Conservation (phyloP, 2,888 invertebrate species). For the Dryobota labecula region DNA sequence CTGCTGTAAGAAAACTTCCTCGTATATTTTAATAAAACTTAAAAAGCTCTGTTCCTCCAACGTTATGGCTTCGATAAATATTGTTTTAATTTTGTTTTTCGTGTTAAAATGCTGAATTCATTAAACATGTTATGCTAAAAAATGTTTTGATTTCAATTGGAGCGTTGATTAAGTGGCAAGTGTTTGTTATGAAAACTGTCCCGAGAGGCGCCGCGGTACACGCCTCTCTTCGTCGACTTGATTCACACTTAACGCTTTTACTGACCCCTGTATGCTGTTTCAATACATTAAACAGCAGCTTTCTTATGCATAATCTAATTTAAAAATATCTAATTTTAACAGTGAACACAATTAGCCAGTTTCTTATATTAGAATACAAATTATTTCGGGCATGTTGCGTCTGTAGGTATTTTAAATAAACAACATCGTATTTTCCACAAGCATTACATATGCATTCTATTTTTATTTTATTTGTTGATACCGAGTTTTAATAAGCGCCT, state of each 20-base stretch:
- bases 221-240: neutral
- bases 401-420: conserved; percentile 27
- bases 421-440: conserved; percentile 32
- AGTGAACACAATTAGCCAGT: conserved; percentile 24
- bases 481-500: conserved; percentile 26
- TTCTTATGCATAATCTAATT: conserved; percentile 4
- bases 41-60: conserved; percentile 7
- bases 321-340: conserved; percentile 30
- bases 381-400: conserved; percentile 35
- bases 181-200: conserved; percentile 40
- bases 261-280: neutral
- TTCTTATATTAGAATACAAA: conserved; percentile 21
- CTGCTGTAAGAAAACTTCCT: conserved; percentile 29
- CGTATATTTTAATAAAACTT: conserved; percentile 20
- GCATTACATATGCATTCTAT: conserved; percentile 23
- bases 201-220: conserved; percentile 5
- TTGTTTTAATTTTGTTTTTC: conserved; percentile 10
- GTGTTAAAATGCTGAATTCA: conserved; percentile 10
- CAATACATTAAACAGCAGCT: neutral
- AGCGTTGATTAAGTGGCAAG: conserved; percentile 22
- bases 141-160: conserved; percentile 25
- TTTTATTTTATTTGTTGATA: conserved; percentile 38
- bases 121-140: conserved; percentile 15
- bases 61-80: conserved; percentile 13
- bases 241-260: conserved; percentile 7